Base-by-base conservation (phyloP, 2,113 vertebrate genomes). In the Heliornis fulica region DNA sequence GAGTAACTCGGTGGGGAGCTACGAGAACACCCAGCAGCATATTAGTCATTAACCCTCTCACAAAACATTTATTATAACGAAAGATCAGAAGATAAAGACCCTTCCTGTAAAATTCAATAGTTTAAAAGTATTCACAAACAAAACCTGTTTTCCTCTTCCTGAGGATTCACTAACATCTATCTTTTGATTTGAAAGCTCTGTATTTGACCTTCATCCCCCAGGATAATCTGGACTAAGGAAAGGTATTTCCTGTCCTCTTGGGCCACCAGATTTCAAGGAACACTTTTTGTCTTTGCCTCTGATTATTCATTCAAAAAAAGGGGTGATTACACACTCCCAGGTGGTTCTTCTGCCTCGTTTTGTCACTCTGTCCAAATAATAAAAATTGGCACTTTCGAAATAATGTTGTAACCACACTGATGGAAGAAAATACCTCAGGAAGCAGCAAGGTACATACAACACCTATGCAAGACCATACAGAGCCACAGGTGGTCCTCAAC, bases 191-290 rank as follows among this genome's bases (percentile, higher is more conserved):
- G 54, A 54, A 25, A 75, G 69, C 22, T 20, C 41, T n/a, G 72
- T 26, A 31, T 50, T 76, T 89, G 64, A 64, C 64, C 78, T 53
- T 43, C 43, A 61, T 53, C 38, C 94, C 66, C 78, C 84, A 43
- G 90, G 77, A 63, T 36, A 71, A 31, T 51, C 36, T 56, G 48
- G 34, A 20, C 48, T 31, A 43, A 28, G 16, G 69, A 69, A 70
- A 88, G 80, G 64, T 41, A 91, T 94, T 95, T 95, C 90, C 83
- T 89, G 91, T 26, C 81, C 63, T 60, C 75, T 71, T 11, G 22
- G 36, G 61, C 16, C 59, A 31, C 13, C 20, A 13, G 43, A 48
- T 60, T 60, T 40, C 32, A 56, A 83, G 64, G 63, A 88, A 72
- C 16, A 36, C 20, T 66, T 90, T 90, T 77, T 79, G 51, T 59